Evolutionary conservation across 2,113 vertebrate species (phyloP).

Genomic region (Heterotilapia buettikoferi): DNA sequence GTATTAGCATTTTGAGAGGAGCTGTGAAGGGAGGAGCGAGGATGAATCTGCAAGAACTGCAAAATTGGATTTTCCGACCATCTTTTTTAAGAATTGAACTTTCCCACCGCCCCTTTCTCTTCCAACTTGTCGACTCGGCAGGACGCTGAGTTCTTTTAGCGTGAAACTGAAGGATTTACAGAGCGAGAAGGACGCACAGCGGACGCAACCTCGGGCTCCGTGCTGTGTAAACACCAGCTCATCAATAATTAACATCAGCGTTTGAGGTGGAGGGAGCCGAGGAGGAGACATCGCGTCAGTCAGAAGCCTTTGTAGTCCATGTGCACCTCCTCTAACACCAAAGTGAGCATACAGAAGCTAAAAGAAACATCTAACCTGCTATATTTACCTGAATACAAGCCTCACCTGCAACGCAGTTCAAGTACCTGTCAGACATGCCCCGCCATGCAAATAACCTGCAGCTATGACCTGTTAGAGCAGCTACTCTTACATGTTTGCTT

Average conservation of each 20-base stretch:
- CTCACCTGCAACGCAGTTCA: neutral
- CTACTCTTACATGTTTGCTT: neutral
- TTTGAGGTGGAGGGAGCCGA: neutral
- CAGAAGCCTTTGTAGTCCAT: constrained; percentile 13
- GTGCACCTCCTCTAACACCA: neutral
- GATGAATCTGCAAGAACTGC: constrained; percentile 47
- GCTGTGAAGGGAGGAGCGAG: neutral
- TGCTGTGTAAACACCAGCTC: constrained; percentile 22
- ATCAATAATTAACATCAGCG: constrained; percentile 48
- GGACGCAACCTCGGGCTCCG: neutral
- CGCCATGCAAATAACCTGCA: constrained; percentile 29
- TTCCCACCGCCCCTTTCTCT: neutral
- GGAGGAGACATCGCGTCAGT: neutral
- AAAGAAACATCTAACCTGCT: neutral
- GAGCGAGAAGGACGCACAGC: neutral
- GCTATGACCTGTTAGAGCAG: constrained; percentile 16
- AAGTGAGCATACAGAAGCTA: neutral
- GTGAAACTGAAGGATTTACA: neutral
- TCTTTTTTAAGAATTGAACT: constrained; percentile 35
- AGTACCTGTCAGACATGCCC: neutral
- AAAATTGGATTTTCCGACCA: constrained; percentile 53
- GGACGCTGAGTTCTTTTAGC: neutral
- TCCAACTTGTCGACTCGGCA: constrained; percentile 14
- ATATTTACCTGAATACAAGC: neutral
- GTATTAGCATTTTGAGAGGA: constrained; percentile 19